phyloP scores from a whole-genome alignment of 2,888 invertebrate species.

The Hetaerina titia region DNA sequence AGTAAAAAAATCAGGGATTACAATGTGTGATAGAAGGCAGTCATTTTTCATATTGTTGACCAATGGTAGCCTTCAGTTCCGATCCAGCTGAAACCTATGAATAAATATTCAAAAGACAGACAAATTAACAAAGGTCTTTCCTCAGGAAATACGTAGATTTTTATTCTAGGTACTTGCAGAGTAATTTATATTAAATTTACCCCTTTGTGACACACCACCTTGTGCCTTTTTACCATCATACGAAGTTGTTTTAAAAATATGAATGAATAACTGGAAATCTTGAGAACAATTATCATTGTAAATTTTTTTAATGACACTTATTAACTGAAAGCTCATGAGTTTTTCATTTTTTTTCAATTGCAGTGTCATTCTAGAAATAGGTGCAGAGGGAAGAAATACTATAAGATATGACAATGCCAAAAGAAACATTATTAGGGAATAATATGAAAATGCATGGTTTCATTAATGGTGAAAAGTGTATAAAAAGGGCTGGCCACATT shows the following conservation, averaged over 20 bases:
- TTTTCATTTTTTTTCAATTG: neutral
- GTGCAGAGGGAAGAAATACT: neutral
- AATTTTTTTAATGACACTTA: too few relatives aligned
- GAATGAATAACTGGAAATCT: too few relatives aligned
- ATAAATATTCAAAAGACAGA: neutral
- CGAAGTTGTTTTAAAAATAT: too few relatives aligned
- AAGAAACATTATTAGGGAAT: too few relatives aligned
- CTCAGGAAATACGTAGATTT: neutral
- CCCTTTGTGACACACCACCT: too few relatives aligned
- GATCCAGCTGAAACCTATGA: neutral
- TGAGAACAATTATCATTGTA: too few relatives aligned
- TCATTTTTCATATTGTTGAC: neutral
- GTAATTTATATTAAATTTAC: too few relatives aligned
- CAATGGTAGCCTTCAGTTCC: neutral
- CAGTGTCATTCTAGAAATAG: neutral
- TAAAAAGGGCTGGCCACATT: neutral
- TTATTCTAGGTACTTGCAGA: too few relatives aligned
- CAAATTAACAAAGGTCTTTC: neutral
- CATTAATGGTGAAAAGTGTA: too few relatives aligned
- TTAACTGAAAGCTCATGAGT: neutral
- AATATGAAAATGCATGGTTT: too few relatives aligned
- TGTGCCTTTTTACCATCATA: too few relatives aligned
- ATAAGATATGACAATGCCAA: too few relatives aligned
- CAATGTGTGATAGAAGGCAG: neutral
- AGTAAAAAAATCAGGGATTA: neutral